A percentile compares a stretch with the other conserved stretches of the same genome.
Conservation (phyloP, 1,140 invertebrate species). For the Trissolcus basalis region DNA sequence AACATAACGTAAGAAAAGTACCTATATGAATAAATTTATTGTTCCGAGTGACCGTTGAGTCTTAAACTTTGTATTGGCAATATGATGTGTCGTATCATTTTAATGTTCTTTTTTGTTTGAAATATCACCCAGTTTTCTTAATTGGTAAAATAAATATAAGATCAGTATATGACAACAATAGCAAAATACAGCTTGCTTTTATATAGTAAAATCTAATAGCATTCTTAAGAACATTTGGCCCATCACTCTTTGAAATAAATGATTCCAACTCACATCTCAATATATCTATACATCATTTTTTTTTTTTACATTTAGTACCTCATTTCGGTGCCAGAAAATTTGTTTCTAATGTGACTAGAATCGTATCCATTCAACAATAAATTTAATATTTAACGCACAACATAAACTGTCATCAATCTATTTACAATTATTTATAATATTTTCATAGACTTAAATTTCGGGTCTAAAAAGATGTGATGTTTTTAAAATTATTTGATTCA, state of each 20-base stretch:
- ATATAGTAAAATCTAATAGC: slow-evolving; percentile 3
- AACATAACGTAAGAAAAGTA: neutral
- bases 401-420: too few relatives aligned
- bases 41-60: neutral
- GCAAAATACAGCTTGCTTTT: slow-evolving; percentile 11
- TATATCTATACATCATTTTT: neutral
- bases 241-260: slow-evolving; percentile 26
- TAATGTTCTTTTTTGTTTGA: slow-evolving; percentile 1
- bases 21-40: slow-evolving; percentile 8
- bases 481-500: too few relatives aligned
- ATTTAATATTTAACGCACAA: too few relatives aligned
- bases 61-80: slow-evolving; percentile 16
- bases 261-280: slow-evolving; percentile 4
- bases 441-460: too few relatives aligned
- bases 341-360: too few relatives aligned
- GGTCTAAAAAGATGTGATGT: too few relatives aligned
- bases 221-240: slow-evolving; percentile 20
- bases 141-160: slow-evolving; percentile 34
- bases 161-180: slow-evolving; percentile 9
- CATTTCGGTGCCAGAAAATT: too few relatives aligned
- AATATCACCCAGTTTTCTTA: slow-evolving; percentile 37
- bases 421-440: too few relatives aligned
- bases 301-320: neutral
- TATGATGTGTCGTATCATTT: slow-evolving; percentile 17
- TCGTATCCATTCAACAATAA: too few relatives aligned